Base-by-base conservation (phyloP, 2,797 vertebrate species). In the Champsocephalus gunnari region DNA sequence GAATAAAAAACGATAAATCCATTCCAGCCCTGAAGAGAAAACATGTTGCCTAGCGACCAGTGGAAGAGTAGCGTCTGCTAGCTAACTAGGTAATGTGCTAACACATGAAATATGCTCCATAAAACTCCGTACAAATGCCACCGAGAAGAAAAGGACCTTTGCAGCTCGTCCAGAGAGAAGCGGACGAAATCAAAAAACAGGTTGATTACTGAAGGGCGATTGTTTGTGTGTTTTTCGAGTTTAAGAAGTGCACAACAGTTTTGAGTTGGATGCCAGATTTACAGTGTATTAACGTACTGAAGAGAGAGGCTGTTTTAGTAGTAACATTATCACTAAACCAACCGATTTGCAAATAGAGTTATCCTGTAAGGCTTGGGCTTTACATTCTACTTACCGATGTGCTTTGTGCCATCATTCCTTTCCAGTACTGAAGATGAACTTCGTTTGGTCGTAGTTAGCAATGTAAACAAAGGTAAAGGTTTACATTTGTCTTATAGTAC, bases 91-190 rank as follows among this genome's bases (percentile, higher is more conserved):
- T 0, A 3, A 41, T 12, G 7, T 3, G 68, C 76, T 85, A 77
- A 57, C 61, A 17, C 28, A 71, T 58, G 28, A 24, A 28, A 12
- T 47, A 28, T 48, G 7, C n/a, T 1, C 12, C 11, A 0, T 12
- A 58, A 75, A 77, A 63, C 10, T n/a, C 14, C 9, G 1, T 14
- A 17, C 49, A 82, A 75, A 95, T 95, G 94, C 84, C 94, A 32
- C 88, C 79, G 0, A 95, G 89, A 84, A 92, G 92, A 79, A 92
- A 83, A 79, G 94, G 94, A 45, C 84, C 92, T 4, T 74, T 95
- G 60, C 94, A 94, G 24, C 85, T 88, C 16, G 56, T 88, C 14
- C 91, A 93, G 66, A 88, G 86, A 77, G 92, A 95, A 58, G 90
- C 88, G 32, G 93, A 94, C 48, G 90, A 87, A 24, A 63, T 94